Conservation (phyloP, 2,113 vertebrate genomes). For the Lethenteron reissneri region DNA sequence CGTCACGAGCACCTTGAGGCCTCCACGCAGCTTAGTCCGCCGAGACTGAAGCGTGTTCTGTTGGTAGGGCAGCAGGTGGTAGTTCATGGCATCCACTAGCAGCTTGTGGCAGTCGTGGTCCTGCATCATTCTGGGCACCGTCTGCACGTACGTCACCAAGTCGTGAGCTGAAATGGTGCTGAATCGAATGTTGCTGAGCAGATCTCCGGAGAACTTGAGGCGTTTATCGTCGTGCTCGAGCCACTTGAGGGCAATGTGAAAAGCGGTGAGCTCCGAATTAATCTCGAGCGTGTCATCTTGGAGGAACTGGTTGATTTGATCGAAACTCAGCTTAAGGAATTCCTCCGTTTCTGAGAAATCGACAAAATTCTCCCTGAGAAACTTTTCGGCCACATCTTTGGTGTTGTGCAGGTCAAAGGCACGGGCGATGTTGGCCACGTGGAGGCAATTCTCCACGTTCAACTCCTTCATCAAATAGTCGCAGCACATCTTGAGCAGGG, state of each 20-base stretch:
- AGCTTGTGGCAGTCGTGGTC: conserved; percentile 82
- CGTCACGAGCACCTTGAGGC: conserved; percentile 61
- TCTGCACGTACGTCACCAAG: conserved; percentile 78
- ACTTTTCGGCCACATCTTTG: conserved; percentile 65
- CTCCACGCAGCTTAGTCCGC: conserved; percentile 84
- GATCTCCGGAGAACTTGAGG: conserved; percentile 61
- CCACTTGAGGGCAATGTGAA: conserved; percentile 96
- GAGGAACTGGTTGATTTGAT: conserved; percentile 91
- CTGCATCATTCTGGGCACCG: conserved; percentile 91
- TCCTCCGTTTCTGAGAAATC: conserved; percentile 95
- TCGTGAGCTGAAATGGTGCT: conserved; percentile 89
- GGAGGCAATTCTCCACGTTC: conserved; percentile 91
- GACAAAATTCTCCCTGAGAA: conserved; percentile 87
- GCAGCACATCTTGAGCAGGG: conserved; percentile 90
- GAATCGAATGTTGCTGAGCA: conserved; percentile 71
- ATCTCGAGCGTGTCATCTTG: conserved; percentile 73
- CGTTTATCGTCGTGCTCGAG: conserved; percentile 92
- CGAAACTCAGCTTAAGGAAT: conserved; percentile 90
- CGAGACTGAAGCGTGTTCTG: conserved; percentile 92
- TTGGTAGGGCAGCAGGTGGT: conserved; percentile 80
- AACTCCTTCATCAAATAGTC: conserved; percentile 83
- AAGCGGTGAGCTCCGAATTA: conserved; percentile 82
- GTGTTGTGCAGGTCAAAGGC: conserved; percentile 67
- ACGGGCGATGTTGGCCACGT: conserved; percentile 74
- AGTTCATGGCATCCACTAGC: conserved; percentile 96